phyloP scores from a whole-genome alignment of 2,888 invertebrate genomes.

The Dysmachus trigonus region DNA sequence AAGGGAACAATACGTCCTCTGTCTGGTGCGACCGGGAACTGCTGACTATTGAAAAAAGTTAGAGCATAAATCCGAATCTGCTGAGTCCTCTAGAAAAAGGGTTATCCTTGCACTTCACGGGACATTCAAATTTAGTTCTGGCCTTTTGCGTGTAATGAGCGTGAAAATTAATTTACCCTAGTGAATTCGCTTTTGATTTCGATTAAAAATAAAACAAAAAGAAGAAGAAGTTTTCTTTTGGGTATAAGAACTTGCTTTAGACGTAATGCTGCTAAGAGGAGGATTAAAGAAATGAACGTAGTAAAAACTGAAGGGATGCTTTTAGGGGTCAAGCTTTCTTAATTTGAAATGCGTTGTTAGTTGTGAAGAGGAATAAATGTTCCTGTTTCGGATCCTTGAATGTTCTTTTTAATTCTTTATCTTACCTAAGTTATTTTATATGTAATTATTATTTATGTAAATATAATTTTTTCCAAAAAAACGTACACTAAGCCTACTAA shows the following conservation, averaged over 20 bases:
- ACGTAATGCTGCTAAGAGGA: not conserved
- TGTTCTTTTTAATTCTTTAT: no score
- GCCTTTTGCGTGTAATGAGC: constrained; percentile 41
- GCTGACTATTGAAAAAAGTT: constrained; percentile 37
- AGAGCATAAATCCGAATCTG: constrained; percentile 14
- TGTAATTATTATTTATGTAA: no score
- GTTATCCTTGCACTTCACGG: constrained; percentile 38
- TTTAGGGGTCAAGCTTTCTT: not conserved
- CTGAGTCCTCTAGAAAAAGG: constrained; percentile 37
- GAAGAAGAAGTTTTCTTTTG: not conserved
- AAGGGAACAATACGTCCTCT: constrained; percentile 39
- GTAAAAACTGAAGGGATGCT: not conserved
- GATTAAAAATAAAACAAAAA: not conserved
- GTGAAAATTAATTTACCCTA: constrained; percentile 44
- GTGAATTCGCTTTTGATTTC: constrained; percentile 5
- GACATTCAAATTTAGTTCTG: constrained; percentile 35
- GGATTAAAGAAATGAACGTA: not conserved
- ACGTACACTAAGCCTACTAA: no score
- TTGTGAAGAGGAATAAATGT: no score
- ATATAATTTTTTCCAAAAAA: no score
- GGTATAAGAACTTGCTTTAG: not conserved
- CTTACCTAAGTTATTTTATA: no score
- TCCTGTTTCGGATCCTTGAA: no score
- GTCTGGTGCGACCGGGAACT: not conserved
- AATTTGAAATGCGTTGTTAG: not conserved